Percentiles rank a stretch among this genome's conserved stretches.
These are phyloP conservation scores for Cisticola juncidis DNA, from an alignment of 2,113 vertebrate genomes.

Conservation along the genomic window DNA sequence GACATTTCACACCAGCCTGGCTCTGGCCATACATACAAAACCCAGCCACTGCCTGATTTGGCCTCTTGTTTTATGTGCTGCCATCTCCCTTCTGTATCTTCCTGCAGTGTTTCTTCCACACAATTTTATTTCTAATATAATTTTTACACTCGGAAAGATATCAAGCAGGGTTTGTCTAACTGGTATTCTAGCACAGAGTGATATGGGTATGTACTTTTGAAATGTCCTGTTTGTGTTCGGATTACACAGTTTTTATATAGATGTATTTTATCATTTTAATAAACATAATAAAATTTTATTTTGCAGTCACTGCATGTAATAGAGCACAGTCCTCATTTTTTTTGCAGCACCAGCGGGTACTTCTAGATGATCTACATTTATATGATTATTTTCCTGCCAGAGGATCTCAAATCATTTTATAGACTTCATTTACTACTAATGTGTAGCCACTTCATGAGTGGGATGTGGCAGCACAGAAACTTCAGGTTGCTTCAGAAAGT, in stretches of 20 bases:
- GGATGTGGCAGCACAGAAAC: not conserved
- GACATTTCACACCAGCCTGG: fast-evolving
- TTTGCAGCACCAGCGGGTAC: not conserved
- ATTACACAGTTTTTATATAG: not conserved
- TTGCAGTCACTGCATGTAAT: not conserved
- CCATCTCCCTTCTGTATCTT: not conserved
- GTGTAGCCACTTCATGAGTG: not conserved
- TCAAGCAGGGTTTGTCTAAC: not conserved
- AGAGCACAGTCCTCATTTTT: not conserved
- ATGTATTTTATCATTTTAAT: conserved; percentile 44
- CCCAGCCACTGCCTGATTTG: fast-evolving
- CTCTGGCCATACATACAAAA: fast-evolving
- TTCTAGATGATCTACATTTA: not conserved
- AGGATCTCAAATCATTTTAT: not conserved
- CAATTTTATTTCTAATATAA: not conserved
- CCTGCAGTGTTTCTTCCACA: not conserved
- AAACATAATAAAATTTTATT: conserved; percentile 28
- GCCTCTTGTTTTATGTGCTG: not conserved
- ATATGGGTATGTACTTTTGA: not conserved
- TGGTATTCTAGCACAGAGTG: not conserved
- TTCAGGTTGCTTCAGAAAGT: not conserved
- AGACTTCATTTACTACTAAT: not conserved
- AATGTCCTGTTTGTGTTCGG: not conserved
- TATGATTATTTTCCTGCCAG: not conserved
- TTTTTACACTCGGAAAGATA: not conserved